Evolutionary conservation across 2,113 vertebrate genomes (phyloP).

Genomic region (Laterallus jamaicensis): DNA sequence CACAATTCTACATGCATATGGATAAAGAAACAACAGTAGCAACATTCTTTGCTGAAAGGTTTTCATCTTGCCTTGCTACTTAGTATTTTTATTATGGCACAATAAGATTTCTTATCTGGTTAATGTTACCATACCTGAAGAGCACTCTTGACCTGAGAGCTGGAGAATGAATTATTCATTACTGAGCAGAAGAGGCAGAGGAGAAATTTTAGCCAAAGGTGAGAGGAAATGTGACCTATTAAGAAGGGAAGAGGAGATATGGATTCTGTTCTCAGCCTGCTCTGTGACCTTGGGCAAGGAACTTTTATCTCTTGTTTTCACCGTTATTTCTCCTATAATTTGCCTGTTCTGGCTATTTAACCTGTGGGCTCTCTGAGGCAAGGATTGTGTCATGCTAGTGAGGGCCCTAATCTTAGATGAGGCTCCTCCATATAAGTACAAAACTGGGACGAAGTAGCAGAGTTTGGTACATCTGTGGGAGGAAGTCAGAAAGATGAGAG

Average conservation of each 20-base stretch:
- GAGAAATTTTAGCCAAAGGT: not conserved
- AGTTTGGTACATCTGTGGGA: not conserved
- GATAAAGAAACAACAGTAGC: not conserved
- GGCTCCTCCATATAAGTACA: not conserved
- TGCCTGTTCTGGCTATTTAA: not conserved
- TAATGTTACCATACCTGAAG: not conserved
- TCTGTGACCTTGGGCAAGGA: not conserved
- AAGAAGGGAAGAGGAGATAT: not conserved
- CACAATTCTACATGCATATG: not conserved
- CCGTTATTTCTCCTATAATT: not conserved
- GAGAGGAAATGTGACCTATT: not conserved
- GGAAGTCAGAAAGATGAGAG: not conserved
- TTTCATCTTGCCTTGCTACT: not conserved
- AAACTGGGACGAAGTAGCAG: not conserved
- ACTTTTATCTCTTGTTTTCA: not conserved
- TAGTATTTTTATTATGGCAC: not conserved
- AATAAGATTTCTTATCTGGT: not conserved
- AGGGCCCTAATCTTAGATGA: not conserved
- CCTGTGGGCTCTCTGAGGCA: not conserved
- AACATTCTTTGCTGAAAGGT: not conserved
- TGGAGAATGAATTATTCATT: not conserved
- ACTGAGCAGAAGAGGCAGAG: not conserved
- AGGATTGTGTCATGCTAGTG: not conserved
- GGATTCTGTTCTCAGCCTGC: not conserved
- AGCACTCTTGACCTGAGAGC: not conserved